Percentiles rank a stretch among this genome's conserved stretches.
Conservation (phyloP, 1,140 invertebrate species). For the Nephila pilipes region DNA sequence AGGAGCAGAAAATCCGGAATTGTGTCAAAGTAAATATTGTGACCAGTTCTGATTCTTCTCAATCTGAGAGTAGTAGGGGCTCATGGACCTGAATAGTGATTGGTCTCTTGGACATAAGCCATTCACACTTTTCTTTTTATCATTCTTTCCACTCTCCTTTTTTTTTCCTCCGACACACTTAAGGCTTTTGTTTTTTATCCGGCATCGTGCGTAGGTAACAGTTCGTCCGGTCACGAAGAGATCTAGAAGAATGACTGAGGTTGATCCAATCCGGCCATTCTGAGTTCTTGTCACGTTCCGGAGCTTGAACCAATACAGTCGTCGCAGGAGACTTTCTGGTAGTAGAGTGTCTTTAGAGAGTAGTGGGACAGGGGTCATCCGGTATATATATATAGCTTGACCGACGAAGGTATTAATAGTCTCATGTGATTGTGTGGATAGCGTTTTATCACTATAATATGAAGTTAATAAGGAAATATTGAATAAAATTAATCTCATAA, state of each 20-base stretch:
- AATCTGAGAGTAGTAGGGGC: neutral
- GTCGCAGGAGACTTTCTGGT: neutral
- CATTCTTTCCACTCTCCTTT: neutral
- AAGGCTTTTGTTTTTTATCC: neutral
- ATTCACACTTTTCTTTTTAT: neutral
- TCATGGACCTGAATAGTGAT: conserved; percentile 32
- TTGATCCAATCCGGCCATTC: conserved; percentile 34
- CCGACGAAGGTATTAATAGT: neutral
- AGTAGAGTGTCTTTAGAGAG: neutral
- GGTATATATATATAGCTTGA: neutral
- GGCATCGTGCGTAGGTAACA: conserved; percentile 19
- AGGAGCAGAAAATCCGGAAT: conserved; percentile 15
- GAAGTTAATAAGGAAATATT: too few relatives aligned
- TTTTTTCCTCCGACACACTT: neutral
- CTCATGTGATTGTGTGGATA: neutral
- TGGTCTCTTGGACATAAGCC: conserved; percentile 44
- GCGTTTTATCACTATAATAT: neutral
- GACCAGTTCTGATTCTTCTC: conserved; percentile 10
- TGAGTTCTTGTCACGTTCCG: conserved; percentile 8
- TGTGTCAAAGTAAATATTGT: conserved; percentile 37
- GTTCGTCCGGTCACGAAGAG: neutral
- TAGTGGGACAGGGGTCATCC: neutral
- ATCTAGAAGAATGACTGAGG: neutral
- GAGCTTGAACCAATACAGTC: conserved; percentile 31
- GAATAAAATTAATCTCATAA: too few relatives aligned